Evolutionary conservation across 2,113 vertebrate species (phyloP).

Genomic region (Ariopsis seemanni): DNA sequence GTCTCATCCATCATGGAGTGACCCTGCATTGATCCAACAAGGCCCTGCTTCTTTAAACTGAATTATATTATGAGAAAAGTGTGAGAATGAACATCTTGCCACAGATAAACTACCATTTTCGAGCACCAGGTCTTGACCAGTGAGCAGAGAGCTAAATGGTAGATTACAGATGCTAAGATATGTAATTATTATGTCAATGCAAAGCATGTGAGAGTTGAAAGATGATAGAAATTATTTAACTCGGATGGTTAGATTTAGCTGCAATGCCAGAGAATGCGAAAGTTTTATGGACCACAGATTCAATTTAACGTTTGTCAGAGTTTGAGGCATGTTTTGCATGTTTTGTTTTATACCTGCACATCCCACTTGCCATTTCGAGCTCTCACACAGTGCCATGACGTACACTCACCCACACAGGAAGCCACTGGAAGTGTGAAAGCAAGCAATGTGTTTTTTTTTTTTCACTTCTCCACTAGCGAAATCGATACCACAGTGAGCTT

Average conservation of each 20-base stretch:
- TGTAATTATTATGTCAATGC: not conserved
- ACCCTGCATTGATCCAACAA: slow-evolving; percentile 71
- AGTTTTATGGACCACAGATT: not conserved
- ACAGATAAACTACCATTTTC: slow-evolving; percentile 14
- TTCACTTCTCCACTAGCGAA: slow-evolving; percentile 31
- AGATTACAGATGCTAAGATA: not conserved
- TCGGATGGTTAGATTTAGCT: not conserved
- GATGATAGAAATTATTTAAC: not conserved
- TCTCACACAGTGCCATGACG: not conserved
- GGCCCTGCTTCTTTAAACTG: slow-evolving; percentile 73
- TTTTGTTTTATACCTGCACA: not conserved
- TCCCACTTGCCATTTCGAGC: not conserved
- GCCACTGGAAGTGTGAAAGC: not conserved
- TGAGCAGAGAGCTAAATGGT: not conserved
- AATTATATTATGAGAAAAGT: slow-evolving; percentile 68
- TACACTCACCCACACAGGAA: slow-evolving; percentile 19
- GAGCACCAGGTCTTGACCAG: not conserved
- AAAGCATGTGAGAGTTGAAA: not conserved
- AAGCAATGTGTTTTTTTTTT: not conserved
- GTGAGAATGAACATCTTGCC: slow-evolving; percentile 30
- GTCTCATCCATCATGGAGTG: slow-evolving; percentile 75
- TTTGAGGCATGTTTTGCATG: not conserved
- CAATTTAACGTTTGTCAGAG: not conserved
- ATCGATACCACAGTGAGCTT: slow-evolving; percentile 32
- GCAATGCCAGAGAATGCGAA: not conserved